A percentile compares a stretch with the other conserved stretches of the same genome.
phyloP scores from a whole-genome alignment of 1,140 invertebrate species.

The Episyrphus balteatus region DNA sequence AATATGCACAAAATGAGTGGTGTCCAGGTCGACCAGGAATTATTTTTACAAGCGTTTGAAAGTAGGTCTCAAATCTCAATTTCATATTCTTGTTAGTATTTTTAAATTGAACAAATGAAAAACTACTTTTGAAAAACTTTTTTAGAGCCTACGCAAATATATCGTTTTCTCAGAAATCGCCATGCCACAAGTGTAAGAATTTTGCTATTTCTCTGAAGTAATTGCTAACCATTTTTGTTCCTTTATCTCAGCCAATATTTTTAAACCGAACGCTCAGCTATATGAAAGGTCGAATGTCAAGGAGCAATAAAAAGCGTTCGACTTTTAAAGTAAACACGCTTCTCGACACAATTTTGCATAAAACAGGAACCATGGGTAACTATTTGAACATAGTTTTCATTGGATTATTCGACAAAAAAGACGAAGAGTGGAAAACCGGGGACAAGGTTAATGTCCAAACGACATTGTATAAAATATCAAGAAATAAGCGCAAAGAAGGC shows the following conservation, averaged over 20 bases:
- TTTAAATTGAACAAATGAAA: too few species aligned
- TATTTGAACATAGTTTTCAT: constrained; percentile 79
- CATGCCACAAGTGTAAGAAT: constrained; percentile 78
- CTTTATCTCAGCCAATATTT: constrained; percentile 87
- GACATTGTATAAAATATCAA: constrained; percentile 75
- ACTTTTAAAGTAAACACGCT: constrained; percentile 63
- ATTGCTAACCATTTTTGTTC: constrained; percentile 28
- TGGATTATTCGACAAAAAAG: constrained; percentile 64
- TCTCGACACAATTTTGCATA: constrained; percentile 52
- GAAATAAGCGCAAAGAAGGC: constrained; percentile 87
- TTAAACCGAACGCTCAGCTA: constrained; percentile 80
- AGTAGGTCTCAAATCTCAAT: too few species aligned
- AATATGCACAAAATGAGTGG: constrained; percentile 56
- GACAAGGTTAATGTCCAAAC: constrained; percentile 75
- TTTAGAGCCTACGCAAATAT: constrained; percentile 93
- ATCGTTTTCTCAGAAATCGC: constrained; percentile 79
- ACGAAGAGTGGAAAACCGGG: constrained; percentile 22
- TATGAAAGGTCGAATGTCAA: constrained; percentile 81
- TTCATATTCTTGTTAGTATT: too few species aligned
- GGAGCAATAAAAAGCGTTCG: constrained; percentile 59
- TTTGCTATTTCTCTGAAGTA: not conserved
- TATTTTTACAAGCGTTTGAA: constrained; percentile 91
- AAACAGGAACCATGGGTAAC: constrained; percentile 47
- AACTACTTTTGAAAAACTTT: too few species aligned
- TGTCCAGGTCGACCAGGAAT: constrained; percentile 81